These are phyloP conservation scores for Cottus gobio DNA, from an alignment of 2,113 vertebrate species.

Conservation along the genomic window DNA sequence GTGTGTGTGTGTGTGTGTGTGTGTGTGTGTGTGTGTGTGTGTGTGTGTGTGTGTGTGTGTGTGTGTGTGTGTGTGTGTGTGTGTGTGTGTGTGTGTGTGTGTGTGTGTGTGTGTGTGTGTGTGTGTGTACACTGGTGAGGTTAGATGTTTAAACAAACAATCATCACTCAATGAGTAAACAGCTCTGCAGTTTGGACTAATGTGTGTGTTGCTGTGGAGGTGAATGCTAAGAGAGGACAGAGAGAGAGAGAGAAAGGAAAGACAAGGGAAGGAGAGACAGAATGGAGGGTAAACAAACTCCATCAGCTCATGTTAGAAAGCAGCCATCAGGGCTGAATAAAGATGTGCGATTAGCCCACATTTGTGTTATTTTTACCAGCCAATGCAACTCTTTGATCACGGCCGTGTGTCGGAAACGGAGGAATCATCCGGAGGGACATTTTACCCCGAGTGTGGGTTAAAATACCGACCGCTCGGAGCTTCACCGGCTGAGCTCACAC, in stretches of 20 bases:
- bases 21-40: constrained; percentile 26
- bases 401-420: constrained; percentile 41
- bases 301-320: constrained; percentile 54
- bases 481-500: constrained; percentile 16
- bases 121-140: constrained; percentile 42
- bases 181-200: constrained; percentile 53
- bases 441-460: constrained; percentile 34
- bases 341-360: constrained; percentile 68
- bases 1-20: constrained; percentile 24
- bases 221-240: constrained; percentile 54
- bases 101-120: constrained; percentile 23
- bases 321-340: constrained; percentile 59
- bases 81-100: constrained; percentile 27
- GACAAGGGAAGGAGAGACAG: constrained; percentile 28
- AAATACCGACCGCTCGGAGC: constrained; percentile 45
- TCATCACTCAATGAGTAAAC: constrained; percentile 73
- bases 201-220: constrained; percentile 29
- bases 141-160: constrained; percentile 68
- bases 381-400: constrained; percentile 59
- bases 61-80: constrained; percentile 15
- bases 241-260: constrained; percentile 22
- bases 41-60: constrained; percentile 24
- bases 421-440: constrained; percentile 36
- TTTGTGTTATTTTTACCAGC: constrained; percentile 70
- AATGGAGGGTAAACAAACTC: constrained; percentile 52